Evolutionary conservation across 2,113 vertebrate species (phyloP), one percentile per base, ranked within the genome.

Genomic region (Caretta caretta): DNA sequence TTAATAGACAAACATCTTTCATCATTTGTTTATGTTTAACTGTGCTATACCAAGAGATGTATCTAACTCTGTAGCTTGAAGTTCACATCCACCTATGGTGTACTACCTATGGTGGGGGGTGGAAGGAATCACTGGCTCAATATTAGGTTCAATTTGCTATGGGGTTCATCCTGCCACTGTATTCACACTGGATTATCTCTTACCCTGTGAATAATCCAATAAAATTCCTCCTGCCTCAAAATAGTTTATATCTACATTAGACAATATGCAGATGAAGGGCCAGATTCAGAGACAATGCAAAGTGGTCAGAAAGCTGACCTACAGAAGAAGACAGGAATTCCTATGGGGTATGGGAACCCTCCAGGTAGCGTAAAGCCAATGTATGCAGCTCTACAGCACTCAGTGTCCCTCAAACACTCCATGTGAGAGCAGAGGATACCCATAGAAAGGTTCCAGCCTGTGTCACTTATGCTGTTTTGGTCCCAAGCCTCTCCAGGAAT

Each of bases 241-340:
- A 6, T 1, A 86, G 89, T 57, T 85, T 72, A 3, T 57, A 91
- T 85, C n/a, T 62, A 31, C 22, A 42, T 56, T 6, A 75, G 20
- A 31, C 24, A 54, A 46, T 9, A 83, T 1, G 3, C 10, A 3
- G 16, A 35, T 13, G 12, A 62, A 62, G 7, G 35, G 35, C 16
- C 16, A 9, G 16, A 69, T 69, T 69, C 62, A 65, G 2, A 80
- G 56, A 14, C 0, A 91, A 62, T 62, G 11, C 2, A 10, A 92
- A 4, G 13, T 93, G 4, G 16, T 51, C 2, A 50, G 42, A 88
- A 59, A 91, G 14, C 2, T 83, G 62, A 35, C n/a, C 49, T 62
- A 9, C 51, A 2, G 10, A 1, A 42, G 72, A 2, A 69, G 53
- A 6, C 46, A 42, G 4, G 22, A 8, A 0, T 5, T 2, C 11